Base-by-base conservation (phyloP, 2,888 invertebrate species). In the Achlya flavicornis region DNA sequence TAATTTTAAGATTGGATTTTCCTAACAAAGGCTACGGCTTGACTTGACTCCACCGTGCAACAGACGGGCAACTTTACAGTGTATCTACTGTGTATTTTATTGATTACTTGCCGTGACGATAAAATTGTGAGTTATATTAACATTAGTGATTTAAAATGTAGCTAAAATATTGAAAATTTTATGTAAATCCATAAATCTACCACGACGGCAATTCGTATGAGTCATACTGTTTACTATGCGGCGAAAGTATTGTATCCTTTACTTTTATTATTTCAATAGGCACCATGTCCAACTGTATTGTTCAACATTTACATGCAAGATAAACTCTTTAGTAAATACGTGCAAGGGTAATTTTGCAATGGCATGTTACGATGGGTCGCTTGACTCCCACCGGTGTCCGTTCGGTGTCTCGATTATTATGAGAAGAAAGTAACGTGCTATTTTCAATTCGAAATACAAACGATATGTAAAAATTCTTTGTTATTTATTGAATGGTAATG, bases 191-290 rank as follows among this genome's bases (percentile, higher is more conserved):
- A 48, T 48, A 48, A 48, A 53, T 19, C 53, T 19, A 19, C 19
- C 19, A 19, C 10, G 53, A 19, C 14, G 6, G 1, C 19, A 53
- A 7, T 19, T 19, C 7, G 16, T 53, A 53, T 53, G 53, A 53
- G 10, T 53, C 53, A 53, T 53, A 53, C 19, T 78, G 64, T 71
- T 81, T 80, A 78, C 70, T 76, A 84, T 84, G 78, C 80, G 76
- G 77, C 72, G 80, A 86, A 81, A 85, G 82, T 79, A 71, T 67
- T 63, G 62, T 58, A 64, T 68, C 66, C 73, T 70, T 70, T 70
- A 66, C 69, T 75, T 63, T 63, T 67, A 68, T 69, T 19, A 61
- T 43, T 66, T 69, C 72, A 67, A 58, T 12, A 12, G 41, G 66
- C 66, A 60, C 60, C n/a, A 33, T 46, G 46, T 8, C 48, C 16